These are phyloP conservation scores for Amitus sp. DNA, from an alignment of 2,888 invertebrate species.

Conservation along the genomic window DNA sequence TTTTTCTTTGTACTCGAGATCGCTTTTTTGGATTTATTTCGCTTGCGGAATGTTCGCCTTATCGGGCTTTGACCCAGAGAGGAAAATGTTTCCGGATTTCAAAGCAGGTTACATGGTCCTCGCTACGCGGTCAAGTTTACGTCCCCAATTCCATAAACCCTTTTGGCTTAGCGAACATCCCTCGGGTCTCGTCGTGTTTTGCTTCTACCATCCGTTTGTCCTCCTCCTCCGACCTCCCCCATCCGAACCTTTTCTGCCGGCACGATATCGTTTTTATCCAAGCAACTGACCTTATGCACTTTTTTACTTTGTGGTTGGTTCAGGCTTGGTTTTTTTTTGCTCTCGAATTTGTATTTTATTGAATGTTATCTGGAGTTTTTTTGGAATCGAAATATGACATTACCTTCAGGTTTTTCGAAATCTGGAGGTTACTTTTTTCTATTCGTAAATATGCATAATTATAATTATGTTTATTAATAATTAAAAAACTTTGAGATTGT, in stretches of 20 bases:
- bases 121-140: conserved; percentile 57
- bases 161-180: conserved; percentile 58
- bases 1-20: too few species aligned
- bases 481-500: too few species aligned
- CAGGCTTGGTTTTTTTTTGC: too few species aligned
- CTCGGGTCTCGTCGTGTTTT: conserved; percentile 52
- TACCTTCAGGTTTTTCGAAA: too few species aligned
- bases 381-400: too few species aligned
- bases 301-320: too few species aligned
- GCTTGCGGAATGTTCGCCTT: not conserved
- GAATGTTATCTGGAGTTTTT: too few species aligned
- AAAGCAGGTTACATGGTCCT: conserved; percentile 39
- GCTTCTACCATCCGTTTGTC: conserved; percentile 44
- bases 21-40: not conserved
- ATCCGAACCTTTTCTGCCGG: conserved; percentile 50
- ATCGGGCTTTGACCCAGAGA: conserved; percentile 49
- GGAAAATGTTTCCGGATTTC: conserved; percentile 42
- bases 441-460: too few species aligned
- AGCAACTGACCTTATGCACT: conserved; percentile 51
- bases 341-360: too few species aligned
- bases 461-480: too few species aligned
- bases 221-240: conserved; percentile 31
- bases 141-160: conserved; percentile 59
- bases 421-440: too few species aligned
- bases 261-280: conserved; percentile 48